Percentiles rank a stretch among this genome's conserved stretches.
Conservation (phyloP, 2,113 vertebrate species). For the Prietella phreatophila region DNA sequence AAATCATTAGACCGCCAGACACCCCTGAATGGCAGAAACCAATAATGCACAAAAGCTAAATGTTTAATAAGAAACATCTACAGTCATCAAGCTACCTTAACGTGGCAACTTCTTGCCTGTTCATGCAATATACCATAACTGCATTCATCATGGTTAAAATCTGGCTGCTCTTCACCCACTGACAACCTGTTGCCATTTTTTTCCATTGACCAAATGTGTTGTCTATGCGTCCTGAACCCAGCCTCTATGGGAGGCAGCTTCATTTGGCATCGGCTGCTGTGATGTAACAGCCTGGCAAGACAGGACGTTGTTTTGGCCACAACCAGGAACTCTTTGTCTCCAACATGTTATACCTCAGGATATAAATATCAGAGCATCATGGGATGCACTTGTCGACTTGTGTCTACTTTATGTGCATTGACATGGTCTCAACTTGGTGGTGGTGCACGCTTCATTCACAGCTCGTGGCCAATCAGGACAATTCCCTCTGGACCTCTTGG, state of each 20-base stretch:
- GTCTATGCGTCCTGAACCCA: slow-evolving; percentile 17
- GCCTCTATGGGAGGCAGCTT: slow-evolving; percentile 21
- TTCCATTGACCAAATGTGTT: slow-evolving; percentile 27
- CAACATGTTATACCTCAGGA: slow-evolving; percentile 6
- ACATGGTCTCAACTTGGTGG: not conserved
- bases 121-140: not conserved
- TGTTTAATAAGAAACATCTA: not conserved
- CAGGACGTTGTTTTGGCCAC: slow-evolving; percentile 28
- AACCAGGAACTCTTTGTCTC: slow-evolving; percentile 17
- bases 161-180: slow-evolving; percentile 1
- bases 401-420: slow-evolving; percentile 8
- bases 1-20: slow-evolving; percentile 9
- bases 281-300: slow-evolving; percentile 43
- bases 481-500: slow-evolving; percentile 35
- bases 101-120: not conserved
- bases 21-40: slow-evolving; percentile 7
- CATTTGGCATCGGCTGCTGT: slow-evolving; percentile 24
- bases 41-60: not conserved
- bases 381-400: slow-evolving; percentile 36
- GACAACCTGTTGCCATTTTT: slow-evolving; percentile 11
- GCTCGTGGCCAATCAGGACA: slow-evolving; percentile 51
- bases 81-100: not conserved
- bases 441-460: slow-evolving; percentile 18
- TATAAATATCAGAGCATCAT: slow-evolving; percentile 32
- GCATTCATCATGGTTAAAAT: not conserved